A percentile compares a stretch with the other conserved stretches of the same genome.
Evolutionary conservation across 2,888 invertebrate species (phyloP).

Genomic region (Leptogaster cylindrica): DNA sequence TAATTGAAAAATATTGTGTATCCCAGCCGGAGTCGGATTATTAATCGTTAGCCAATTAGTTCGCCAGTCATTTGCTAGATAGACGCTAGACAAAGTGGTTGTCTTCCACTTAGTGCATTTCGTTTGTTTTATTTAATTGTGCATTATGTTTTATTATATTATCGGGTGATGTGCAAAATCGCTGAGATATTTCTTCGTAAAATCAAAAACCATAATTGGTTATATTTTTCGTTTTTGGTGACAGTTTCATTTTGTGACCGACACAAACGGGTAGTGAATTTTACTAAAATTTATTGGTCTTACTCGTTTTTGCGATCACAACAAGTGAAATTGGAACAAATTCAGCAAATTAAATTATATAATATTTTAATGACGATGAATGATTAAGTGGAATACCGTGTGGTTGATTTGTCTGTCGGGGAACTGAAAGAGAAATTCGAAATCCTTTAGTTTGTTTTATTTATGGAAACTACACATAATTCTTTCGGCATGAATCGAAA

Average conservation of each 20-base stretch:
- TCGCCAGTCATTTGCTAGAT: conserved; percentile 49
- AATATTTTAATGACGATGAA: background rate
- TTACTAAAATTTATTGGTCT: conserved; percentile 46
- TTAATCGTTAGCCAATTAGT: conserved; percentile 51
- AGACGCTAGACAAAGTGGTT: conserved; percentile 48
- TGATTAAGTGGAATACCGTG: background rate
- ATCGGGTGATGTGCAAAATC: too few relatives aligned
- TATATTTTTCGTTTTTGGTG: conserved; percentile 46
- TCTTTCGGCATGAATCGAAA: too few relatives aligned
- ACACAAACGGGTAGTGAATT: conserved; percentile 62
- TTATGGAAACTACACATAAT: too few relatives aligned
- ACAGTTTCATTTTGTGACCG: conserved; percentile 63
- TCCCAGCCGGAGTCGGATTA: conserved; percentile 42
- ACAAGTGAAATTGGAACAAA: conserved; percentile 59
- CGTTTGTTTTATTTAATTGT: background rate
- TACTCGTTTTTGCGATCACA: conserved; percentile 64
- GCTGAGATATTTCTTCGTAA: too few relatives aligned
- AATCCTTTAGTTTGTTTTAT: too few relatives aligned
- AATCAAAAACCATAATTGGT: too few relatives aligned
- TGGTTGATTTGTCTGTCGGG: background rate
- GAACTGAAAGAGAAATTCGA: background rate
- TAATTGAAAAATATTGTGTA: conserved; percentile 35
- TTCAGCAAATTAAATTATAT: conserved; percentile 8
- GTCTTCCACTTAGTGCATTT: background rate
- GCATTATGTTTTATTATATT: background rate